These are phyloP conservation scores for Vipera ursinii DNA, from an alignment of 2,797 vertebrate genomes.

Conservation along the genomic window DNA sequence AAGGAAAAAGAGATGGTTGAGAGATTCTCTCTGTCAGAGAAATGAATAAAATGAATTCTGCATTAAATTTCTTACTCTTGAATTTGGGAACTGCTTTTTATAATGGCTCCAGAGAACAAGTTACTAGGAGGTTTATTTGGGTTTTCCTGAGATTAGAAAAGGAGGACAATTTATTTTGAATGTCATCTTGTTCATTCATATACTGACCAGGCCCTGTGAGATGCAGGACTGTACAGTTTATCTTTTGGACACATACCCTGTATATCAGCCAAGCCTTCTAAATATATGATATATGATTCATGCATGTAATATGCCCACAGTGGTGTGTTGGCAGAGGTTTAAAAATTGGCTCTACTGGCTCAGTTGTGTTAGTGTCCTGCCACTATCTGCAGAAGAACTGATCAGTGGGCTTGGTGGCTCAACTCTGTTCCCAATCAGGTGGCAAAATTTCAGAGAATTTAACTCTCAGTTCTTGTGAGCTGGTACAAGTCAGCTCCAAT, in stretches of 20 bases:
- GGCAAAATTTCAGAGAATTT: not conserved
- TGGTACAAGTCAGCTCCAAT: not conserved
- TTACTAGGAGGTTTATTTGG: not conserved
- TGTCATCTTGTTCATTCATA: not conserved
- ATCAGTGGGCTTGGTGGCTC: not conserved
- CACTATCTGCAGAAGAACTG: not conserved
- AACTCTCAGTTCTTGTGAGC: not conserved
- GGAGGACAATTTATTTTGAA: not conserved
- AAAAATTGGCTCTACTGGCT: not conserved
- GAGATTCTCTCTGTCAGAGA: no score
- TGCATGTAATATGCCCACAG: not conserved
- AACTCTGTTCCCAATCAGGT: not conserved
- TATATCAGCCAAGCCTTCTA: not conserved
- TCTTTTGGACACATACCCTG: not conserved
- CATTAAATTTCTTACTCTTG: not conserved
- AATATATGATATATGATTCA: not conserved
- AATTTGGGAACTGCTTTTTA: not conserved
- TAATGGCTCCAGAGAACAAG: not conserved
- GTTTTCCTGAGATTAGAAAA: not conserved
- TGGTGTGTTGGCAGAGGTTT: not conserved
- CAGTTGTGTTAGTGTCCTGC: not conserved
- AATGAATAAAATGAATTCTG: not conserved
- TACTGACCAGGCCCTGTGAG: not conserved
- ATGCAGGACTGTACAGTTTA: not conserved
- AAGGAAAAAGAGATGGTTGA: accelerated